Conservation (phyloP, 2,797 vertebrate species). For the Melanotaenia nigrans region DNA sequence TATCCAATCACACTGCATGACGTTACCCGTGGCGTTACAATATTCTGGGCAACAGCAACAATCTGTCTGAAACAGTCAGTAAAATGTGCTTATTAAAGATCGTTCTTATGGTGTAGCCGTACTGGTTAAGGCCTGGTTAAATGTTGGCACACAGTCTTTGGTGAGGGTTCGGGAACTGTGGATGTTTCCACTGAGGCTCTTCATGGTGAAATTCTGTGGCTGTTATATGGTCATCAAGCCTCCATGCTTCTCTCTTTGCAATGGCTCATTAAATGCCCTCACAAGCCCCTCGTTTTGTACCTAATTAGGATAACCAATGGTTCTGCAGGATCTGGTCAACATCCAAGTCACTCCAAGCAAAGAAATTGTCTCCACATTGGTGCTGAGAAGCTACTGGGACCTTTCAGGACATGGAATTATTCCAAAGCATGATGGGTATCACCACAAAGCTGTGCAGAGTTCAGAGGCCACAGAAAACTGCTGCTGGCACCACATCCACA, state of each 20-base stretch:
- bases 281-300: conserved; percentile 64
- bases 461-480: conserved; percentile 43
- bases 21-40: background rate
- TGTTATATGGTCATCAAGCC: conserved; percentile 36
- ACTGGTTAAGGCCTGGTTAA: no score
- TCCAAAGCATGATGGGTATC: conserved; percentile 52
- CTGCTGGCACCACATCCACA: conserved; percentile 48
- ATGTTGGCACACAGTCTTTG: no score
- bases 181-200: conserved; percentile 5
- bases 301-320: conserved; percentile 71
- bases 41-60: background rate
- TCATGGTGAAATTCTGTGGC: conserved; percentile 26
- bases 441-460: conserved; percentile 40
- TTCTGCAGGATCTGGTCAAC: conserved; percentile 62
- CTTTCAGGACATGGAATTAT: conserved; percentile 40
- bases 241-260: conserved; percentile 43
- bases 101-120: no score
- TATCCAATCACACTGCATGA: conserved; percentile 8
- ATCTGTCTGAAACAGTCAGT: no score
- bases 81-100: no score
- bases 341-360: conserved; percentile 53
- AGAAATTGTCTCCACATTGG: conserved; percentile 27
- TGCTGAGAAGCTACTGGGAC: conserved; percentile 34
- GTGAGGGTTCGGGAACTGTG: no score
- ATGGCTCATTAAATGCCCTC: conserved; percentile 72